Conservation (phyloP, 2,113 vertebrate species). For the Pterocles gutturalis region DNA sequence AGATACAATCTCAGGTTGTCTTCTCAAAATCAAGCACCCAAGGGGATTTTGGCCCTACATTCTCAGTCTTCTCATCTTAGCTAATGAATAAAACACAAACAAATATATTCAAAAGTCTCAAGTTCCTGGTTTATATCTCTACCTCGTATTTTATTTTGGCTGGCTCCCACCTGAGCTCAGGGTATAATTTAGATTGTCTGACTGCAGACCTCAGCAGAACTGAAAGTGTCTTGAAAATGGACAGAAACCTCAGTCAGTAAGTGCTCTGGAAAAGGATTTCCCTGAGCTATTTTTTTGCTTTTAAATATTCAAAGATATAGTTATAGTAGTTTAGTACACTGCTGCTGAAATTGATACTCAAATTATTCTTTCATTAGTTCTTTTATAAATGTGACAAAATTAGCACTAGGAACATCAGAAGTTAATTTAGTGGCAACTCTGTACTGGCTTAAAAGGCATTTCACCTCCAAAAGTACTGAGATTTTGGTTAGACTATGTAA, state of each 20-base stretch:
- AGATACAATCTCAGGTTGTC: background rate
- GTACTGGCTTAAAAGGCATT: background rate
- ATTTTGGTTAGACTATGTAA: background rate
- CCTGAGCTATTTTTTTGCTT: background rate
- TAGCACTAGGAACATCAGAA: background rate
- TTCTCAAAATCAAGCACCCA: background rate
- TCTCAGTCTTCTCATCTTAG: background rate
- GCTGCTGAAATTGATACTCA: background rate
- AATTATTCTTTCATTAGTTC: background rate
- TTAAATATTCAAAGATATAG: background rate
- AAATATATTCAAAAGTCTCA: background rate
- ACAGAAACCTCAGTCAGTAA: background rate
- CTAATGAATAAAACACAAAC: background rate
- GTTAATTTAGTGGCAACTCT: background rate
- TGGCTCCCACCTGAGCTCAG: background rate
- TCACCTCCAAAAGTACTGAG: background rate
- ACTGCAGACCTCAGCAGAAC: background rate
- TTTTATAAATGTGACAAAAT: background rate
- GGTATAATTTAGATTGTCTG: background rate
- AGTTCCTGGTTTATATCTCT: background rate
- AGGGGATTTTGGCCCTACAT: background rate
- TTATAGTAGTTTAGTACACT: background rate
- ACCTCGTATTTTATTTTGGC: background rate
- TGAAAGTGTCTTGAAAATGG: background rate
- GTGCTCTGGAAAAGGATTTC: background rate